Percentiles rank a stretch among this genome's conserved stretches.
These are phyloP conservation scores for Lethenteron camtschaticum DNA, from an alignment of 2,113 vertebrate genomes.

Conservation along the genomic window DNA sequence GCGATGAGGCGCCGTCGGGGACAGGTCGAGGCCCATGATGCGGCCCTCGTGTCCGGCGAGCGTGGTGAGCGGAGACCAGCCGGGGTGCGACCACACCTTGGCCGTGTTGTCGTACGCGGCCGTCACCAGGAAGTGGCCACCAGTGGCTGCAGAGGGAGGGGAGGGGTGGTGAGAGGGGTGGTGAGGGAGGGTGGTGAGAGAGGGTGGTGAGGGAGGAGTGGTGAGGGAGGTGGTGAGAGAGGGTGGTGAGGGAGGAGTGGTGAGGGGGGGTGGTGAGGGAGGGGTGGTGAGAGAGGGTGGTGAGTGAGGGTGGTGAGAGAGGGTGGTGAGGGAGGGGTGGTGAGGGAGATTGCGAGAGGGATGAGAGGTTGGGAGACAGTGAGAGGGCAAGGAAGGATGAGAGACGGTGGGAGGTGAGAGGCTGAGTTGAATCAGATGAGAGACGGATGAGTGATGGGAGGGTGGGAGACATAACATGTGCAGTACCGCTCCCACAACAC, in stretches of 20 bases:
- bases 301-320: too few species aligned
- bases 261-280: too few species aligned
- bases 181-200: too few species aligned
- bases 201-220: too few species aligned
- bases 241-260: too few species aligned
- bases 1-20: constrained; percentile 81
- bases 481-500: background rate
- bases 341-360: background rate
- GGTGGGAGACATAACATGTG: background rate
- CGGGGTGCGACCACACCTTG: constrained; percentile 86
- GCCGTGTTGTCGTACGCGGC: constrained; percentile 82
- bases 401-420: background rate
- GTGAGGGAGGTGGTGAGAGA: too few species aligned
- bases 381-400: background rate
- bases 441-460: too few species aligned
- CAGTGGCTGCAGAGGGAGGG: constrained; percentile 33
- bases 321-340: too few species aligned
- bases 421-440: background rate
- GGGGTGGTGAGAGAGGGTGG: too few species aligned
- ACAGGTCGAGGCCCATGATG: constrained; percentile 87
- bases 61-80: constrained; percentile 80
- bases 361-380: background rate
- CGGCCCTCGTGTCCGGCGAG: constrained; percentile 86
- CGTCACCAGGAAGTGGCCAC: constrained; percentile 67
- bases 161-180: background rate